Base-by-base conservation (phyloP, 2,888 invertebrate genomes). In the Abscondita cerata region DNA sequence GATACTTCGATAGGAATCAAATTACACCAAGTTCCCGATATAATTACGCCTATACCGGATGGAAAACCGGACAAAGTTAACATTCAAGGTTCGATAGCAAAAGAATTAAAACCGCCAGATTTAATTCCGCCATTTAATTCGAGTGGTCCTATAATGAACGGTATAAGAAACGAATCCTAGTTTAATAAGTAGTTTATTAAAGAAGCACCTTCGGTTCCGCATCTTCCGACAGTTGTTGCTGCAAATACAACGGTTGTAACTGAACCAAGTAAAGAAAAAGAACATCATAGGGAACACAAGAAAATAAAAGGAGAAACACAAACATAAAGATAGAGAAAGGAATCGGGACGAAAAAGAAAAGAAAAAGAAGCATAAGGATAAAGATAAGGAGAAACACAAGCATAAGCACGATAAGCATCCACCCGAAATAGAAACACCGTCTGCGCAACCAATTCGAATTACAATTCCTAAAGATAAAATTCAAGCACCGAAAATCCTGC, bases 271-370 rank as follows among this genome's bases (percentile, higher is more conserved):
- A 73, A 76, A 57, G 77, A 78, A 18, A 72, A 72, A 54, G 73
- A 75, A 51, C 76, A 73, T 50, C 77, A 81, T 46, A 78, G 76
- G 71, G 80, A 78, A 55, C 78, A 79, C 52, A 81, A 80, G 73
- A 91, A 91, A 71, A 91, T 90, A 79, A 91, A 91, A 77, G 70
- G 89, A 90, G 75, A 91, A 91, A 74, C 90, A 91, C 71, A 91
- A 91, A 78, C 90, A 90, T 74, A 91, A 91, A 81, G 89, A 91
- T 70, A 82, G 88, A 81, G 89, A 91, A 70, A 89, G 89, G 73
- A 87, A 68, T 54, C 69, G 71, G 25, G 78, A 78, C 13, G 89
- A 90, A 63, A 82, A 87, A 18, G 90, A 90, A 73, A 91, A 91
- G 76, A 88, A 89, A 69, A 89, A 90, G 74, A 89, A 89, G 72